A percentile compares a stretch with the other conserved stretches of the same genome.
These are phyloP conservation scores for Charanyca ferruginea DNA, from an alignment of 2,888 invertebrate species.

Conservation along the genomic window DNA sequence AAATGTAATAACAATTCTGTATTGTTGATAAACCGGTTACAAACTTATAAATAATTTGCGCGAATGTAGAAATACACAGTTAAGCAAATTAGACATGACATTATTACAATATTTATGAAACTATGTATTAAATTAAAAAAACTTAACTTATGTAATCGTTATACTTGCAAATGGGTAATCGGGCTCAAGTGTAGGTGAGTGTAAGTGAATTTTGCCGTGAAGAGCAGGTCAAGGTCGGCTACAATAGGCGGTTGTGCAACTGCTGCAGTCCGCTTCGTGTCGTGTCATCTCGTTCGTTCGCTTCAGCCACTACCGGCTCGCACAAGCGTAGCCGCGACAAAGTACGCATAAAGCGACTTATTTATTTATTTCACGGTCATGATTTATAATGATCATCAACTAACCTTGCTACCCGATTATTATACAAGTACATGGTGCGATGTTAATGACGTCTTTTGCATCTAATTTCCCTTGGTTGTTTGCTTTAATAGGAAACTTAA, in stretches of 20 bases:
- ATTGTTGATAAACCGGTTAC: neutral
- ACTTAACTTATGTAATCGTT: constrained; percentile 61
- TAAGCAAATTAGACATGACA: constrained; percentile 38
- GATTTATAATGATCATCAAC: constrained; percentile 55
- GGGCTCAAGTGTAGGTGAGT: constrained; percentile 79
- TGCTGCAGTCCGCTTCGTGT: constrained; percentile 67
- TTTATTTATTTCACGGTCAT: constrained; percentile 63
- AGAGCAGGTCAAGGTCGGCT: constrained; percentile 86
- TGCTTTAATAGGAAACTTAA: constrained; percentile 64
- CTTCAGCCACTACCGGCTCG: constrained; percentile 62
- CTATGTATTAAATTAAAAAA: constrained; percentile 35
- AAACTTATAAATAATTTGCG: neutral
- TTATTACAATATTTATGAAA: constrained; percentile 42
- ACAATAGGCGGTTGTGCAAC: constrained; percentile 84
- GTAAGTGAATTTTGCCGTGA: constrained; percentile 83
- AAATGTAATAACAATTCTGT: neutral
- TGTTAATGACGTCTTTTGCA: constrained; percentile 66
- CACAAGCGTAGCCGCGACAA: constrained; percentile 37
- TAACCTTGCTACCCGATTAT: constrained; percentile 68
- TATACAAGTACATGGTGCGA: constrained; percentile 44
- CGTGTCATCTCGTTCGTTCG: constrained; percentile 71
- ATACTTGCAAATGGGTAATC: constrained; percentile 65
- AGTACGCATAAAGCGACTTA: constrained; percentile 46
- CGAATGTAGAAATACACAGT: constrained; percentile 24
- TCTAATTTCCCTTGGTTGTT: constrained; percentile 71